Percentiles rank a stretch among this genome's conserved stretches.
Evolutionary conservation across 2,797 vertebrate genomes (phyloP).

Genomic region (Pagetopsis macropterus): DNA sequence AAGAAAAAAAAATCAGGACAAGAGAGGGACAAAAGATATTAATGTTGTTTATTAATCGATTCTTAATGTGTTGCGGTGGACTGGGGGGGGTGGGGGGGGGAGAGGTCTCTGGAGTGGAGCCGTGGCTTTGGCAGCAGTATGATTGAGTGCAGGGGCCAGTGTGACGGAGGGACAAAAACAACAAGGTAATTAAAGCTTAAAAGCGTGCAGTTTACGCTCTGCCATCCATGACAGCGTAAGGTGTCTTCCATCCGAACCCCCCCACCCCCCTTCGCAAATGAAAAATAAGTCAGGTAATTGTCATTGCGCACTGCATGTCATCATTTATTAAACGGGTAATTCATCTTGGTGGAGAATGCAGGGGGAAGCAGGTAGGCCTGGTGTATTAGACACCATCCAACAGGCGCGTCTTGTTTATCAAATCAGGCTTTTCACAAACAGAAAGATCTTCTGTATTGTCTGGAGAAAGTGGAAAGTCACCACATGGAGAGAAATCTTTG

Average conservation of each 20-base stretch:
- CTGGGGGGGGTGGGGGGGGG: conserved; percentile 4
- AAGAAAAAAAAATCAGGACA: conserved; percentile 37
- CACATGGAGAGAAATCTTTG: conserved; percentile 73
- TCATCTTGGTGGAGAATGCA: conserved; percentile 78
- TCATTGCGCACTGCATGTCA: conserved; percentile 83
- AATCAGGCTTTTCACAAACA: conserved; percentile 62
- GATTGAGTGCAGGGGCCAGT: conserved; percentile 79
- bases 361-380: conserved; percentile 77
- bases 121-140: conserved; percentile 67
- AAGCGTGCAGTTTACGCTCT: conserved; percentile 74
- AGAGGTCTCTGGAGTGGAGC: conserved; percentile 62
- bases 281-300: conserved; percentile 89
- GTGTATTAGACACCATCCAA: conserved; percentile 76
- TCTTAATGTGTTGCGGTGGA: conserved; percentile 70
- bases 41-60: conserved; percentile 83
- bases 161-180: conserved; percentile 80
- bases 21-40: conserved; percentile 65
- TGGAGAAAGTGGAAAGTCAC: conserved; percentile 49
- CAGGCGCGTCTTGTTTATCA: conserved; percentile 52
- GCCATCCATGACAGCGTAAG: conserved; percentile 83
- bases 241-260: conserved; percentile 75
- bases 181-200: conserved; percentile 87
- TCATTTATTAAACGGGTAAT: conserved; percentile 86
- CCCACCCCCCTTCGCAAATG: conserved; percentile 57
- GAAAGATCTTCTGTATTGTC: conserved; percentile 38